These are phyloP conservation scores for Artibeus lituratus DNA, from an alignment of 2,797 vertebrate genomes.

Conservation along the genomic window DNA sequence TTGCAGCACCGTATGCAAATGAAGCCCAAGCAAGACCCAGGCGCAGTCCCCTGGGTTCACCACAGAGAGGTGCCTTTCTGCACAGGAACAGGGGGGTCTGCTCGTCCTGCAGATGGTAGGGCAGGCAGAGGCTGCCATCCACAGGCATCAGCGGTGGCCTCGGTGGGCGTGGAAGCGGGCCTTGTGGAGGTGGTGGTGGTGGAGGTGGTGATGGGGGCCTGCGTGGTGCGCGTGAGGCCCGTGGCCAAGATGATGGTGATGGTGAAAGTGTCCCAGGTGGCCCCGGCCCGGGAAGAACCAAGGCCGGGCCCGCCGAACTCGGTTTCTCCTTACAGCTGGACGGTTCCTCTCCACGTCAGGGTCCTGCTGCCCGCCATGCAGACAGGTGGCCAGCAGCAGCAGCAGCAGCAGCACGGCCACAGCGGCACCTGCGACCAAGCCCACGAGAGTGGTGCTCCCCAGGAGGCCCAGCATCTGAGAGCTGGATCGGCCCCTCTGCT, in stretches of 20 bases:
- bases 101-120: not conserved
- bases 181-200: not conserved
- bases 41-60: not conserved
- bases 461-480: slow-evolving; percentile 35
- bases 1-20: not conserved
- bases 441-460: not conserved
- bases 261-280: not conserved
- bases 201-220: not conserved
- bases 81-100: not conserved
- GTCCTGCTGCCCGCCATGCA: not conserved
- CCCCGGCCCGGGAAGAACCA: slow-evolving; percentile 18
- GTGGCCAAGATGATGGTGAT: not conserved
- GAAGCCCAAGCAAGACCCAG: not conserved
- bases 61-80: not conserved
- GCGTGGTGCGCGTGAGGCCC: not conserved
- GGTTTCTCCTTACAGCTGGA: not conserved
- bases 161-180: not conserved
- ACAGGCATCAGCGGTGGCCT: not conserved
- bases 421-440: not conserved
- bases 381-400: slow-evolving; percentile 58
- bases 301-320: not conserved
- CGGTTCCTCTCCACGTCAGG: slow-evolving; percentile 38
- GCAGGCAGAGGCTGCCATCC: not conserved
- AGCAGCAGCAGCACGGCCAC: slow-evolving; percentile 30
- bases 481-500: not conserved